Percentiles rank a stretch among this genome's conserved stretches.
These are phyloP conservation scores for Apostichopus californicus DNA, from an alignment of 35 echinoderm and acorn worm genomes.

Conservation along the genomic window DNA sequence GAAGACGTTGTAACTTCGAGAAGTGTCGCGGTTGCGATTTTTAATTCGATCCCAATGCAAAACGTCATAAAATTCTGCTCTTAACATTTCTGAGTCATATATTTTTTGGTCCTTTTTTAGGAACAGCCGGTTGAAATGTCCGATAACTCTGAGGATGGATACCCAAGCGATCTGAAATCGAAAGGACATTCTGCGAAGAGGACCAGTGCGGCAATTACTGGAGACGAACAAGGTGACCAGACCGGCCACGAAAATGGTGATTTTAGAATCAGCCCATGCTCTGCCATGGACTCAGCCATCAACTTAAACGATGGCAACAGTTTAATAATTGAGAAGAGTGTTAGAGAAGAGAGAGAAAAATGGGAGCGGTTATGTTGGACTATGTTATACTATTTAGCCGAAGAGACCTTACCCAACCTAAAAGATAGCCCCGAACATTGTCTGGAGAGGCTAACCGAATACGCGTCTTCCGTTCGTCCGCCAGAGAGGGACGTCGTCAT, in stretches of 20 bases:
- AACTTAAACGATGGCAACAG: slow-evolving; percentile 30
- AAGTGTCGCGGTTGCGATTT: too few relatives aligned
- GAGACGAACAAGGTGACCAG: slow-evolving; percentile 13
- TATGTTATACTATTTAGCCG: not conserved
- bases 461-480: not conserved
- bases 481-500: not conserved
- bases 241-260: slow-evolving; percentile 3
- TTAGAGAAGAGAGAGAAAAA: slow-evolving; percentile 35
- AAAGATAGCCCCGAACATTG: slow-evolving; percentile 12
- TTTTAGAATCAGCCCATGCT: slow-evolving; percentile 6
- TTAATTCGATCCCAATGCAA: too few relatives aligned
- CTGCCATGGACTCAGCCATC: slow-evolving; percentile 30
- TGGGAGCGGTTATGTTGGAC: not conserved
- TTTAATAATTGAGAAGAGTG: slow-evolving; percentile 19
- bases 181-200: slow-evolving; percentile 7
- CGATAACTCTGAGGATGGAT: not conserved
- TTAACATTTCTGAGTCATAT: too few relatives aligned
- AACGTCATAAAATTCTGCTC: too few relatives aligned
- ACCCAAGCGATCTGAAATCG: slow-evolving; percentile 12
- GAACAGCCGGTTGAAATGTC: slow-evolving; percentile 26
- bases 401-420: slow-evolving; percentile 4
- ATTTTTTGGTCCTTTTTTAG: not conserved
- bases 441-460: not conserved
- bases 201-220: not conserved
- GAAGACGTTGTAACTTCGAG: too few relatives aligned